These are phyloP conservation scores for Alitta virens DNA, from an alignment of 2,888 invertebrate genomes.

Conservation along the genomic window DNA sequence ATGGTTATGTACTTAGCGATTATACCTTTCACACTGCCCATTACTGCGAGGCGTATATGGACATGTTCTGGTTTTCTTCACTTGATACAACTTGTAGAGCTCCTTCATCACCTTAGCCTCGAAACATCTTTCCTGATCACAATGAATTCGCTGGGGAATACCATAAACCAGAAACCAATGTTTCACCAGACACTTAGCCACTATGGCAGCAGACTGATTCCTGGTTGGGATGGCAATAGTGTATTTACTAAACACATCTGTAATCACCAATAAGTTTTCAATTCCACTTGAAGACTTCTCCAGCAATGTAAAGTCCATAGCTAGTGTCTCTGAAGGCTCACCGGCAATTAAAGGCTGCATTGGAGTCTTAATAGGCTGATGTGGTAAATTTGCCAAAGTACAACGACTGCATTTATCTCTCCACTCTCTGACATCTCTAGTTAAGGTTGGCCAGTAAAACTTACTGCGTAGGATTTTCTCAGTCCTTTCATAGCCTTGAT, in stretches of 20 bases:
- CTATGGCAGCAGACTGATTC: not conserved
- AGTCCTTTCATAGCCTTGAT: not conserved
- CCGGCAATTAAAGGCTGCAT: no score
- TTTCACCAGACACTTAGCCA: not conserved
- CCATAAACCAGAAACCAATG: not conserved
- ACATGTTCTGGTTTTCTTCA: not conserved
- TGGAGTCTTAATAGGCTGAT: no score
- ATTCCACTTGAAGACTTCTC: not conserved
- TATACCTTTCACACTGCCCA: not conserved
- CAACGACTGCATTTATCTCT: not conserved
- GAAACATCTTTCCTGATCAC: not conserved
- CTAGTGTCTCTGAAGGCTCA: not conserved
- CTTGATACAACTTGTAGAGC: no score
- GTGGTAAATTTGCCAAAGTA: not conserved
- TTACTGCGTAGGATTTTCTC: not conserved
- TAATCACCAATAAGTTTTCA: not conserved
- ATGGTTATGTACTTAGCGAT: not conserved
- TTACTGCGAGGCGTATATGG: no score
- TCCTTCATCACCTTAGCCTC: not conserved
- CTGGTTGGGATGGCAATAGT: not conserved
- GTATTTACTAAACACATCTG: not conserved
- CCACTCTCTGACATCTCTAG: not conserved
- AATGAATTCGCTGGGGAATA: not conserved
- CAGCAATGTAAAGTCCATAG: not conserved
- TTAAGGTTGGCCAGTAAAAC: not conserved